Percentiles rank a stretch among this genome's conserved stretches.
Evolutionary conservation across 2,888 invertebrate species (phyloP).

Genomic region (Callosobruchus maculatus): DNA sequence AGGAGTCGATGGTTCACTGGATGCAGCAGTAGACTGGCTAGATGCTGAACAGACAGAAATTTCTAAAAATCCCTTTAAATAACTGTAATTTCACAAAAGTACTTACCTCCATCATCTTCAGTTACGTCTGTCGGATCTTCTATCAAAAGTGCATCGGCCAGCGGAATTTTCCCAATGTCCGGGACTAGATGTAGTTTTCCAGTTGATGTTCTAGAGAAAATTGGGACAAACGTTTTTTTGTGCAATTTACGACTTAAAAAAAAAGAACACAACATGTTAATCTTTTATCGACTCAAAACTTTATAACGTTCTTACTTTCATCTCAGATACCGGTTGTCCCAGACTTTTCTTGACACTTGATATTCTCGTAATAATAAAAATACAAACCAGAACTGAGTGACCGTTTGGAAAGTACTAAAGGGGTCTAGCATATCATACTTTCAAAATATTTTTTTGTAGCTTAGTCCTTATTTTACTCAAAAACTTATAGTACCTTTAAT

Average conservation of each 20-base stretch:
- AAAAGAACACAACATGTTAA: not conserved
- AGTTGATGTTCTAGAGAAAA: slow-evolving; percentile 59
- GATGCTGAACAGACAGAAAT: slow-evolving; percentile 57
- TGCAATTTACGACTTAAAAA: not conserved
- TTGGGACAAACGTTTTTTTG: too few species aligned
- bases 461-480: too few species aligned
- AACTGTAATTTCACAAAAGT: not conserved
- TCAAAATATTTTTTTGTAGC: too few species aligned
- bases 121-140: slow-evolving; percentile 64
- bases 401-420: too few species aligned
- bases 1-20: slow-evolving; percentile 26
- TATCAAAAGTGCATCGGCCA: slow-evolving; percentile 79
- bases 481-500: too few species aligned
- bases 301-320: too few species aligned
- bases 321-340: too few species aligned
- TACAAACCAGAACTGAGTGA: too few species aligned
- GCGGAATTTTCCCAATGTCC: slow-evolving; percentile 75
- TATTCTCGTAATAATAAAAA: too few species aligned
- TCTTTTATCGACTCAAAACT: too few species aligned
- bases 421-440: too few species aligned
- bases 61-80: slow-evolving; percentile 37
- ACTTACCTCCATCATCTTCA: slow-evolving; percentile 63
- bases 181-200: slow-evolving; percentile 83
- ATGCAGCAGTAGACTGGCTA: slow-evolving; percentile 50
- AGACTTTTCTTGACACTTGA: too few species aligned